phyloP scores from a whole-genome alignment of 2,888 invertebrate species.

The Diabrotica balteata region DNA sequence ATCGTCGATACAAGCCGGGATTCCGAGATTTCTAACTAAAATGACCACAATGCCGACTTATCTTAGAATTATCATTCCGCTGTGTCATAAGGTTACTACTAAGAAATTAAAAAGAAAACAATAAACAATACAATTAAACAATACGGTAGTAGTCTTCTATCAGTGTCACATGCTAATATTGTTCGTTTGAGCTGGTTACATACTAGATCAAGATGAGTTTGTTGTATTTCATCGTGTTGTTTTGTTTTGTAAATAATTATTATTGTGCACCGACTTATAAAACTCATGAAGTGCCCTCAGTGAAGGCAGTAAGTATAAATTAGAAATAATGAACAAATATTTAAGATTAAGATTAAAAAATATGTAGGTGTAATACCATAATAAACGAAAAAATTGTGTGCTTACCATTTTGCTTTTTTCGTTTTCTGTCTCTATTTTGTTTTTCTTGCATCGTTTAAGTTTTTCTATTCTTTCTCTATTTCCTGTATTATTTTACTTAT shows the following conservation, averaged over 20 bases:
- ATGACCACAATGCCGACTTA: constrained; percentile 5
- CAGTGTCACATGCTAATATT: not conserved
- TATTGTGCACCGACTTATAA: not conserved
- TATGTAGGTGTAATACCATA: too few relatives aligned
- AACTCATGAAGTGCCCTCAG: constrained; percentile 15
- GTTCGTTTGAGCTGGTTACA: not conserved
- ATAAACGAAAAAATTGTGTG: too few relatives aligned
- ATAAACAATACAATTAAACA: not conserved
- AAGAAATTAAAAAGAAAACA: constrained; percentile 9
- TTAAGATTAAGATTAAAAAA: too few relatives aligned
- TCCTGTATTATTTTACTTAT: too few relatives aligned
- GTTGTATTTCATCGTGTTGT: constrained; percentile 3
- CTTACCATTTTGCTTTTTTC: too few relatives aligned
- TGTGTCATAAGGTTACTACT: constrained; percentile 15
- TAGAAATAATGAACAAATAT: too few relatives aligned
- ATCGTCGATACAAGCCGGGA: not conserved
- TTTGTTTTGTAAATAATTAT: constrained; percentile 1
- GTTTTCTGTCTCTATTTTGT: too few relatives aligned
- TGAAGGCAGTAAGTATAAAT: constrained; percentile 19
- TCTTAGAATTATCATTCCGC: not conserved
- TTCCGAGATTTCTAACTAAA: not conserved
- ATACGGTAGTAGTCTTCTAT: not conserved
- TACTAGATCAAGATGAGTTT: not conserved
- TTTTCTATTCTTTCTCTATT: too few relatives aligned
- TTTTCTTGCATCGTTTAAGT: too few relatives aligned